Evolutionary conservation across 1,140 invertebrate species (phyloP).

Genomic region (Zaprionus africanus): DNA sequence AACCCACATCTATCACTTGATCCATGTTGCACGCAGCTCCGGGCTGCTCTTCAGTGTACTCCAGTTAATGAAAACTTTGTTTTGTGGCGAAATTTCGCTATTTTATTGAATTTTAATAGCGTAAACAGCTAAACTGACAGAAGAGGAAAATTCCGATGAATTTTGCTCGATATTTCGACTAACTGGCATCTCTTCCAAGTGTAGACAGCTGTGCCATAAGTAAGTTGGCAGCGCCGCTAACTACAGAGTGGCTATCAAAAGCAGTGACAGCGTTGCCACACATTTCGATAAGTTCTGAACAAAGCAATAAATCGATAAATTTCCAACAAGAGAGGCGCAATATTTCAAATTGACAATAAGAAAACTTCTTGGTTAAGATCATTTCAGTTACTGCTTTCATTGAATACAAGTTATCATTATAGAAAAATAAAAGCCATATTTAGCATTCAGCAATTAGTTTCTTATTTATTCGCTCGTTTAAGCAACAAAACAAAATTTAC

Average conservation of each 20-base stretch:
- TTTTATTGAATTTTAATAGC: constrained; percentile 19
- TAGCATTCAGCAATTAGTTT: not conserved
- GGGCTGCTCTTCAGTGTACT: not conserved
- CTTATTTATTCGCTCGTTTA: constrained; percentile 39
- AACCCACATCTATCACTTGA: constrained; percentile 39
- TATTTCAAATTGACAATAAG: not conserved
- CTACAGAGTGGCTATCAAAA: not conserved
- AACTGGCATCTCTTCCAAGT: constrained; percentile 22
- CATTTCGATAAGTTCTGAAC: not conserved
- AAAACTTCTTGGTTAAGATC: not conserved
- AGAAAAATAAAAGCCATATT: not conserved
- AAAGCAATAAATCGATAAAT: not conserved
- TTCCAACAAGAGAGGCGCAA: not conserved
- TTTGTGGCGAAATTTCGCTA: not conserved
- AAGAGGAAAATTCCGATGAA: constrained; percentile 30
- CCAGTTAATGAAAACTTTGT: not conserved
- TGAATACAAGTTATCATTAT: constrained; percentile 2
- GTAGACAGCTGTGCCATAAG: constrained; percentile 19
- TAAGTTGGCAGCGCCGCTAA: constrained; percentile 22
- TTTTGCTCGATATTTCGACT: constrained; percentile 28
- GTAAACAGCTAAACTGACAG: constrained; percentile 36
- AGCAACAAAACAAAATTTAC: constrained; percentile 51
- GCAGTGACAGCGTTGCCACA: not conserved
- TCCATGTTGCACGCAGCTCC: constrained; percentile 18
- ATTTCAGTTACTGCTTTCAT: not conserved